Percentiles rank a stretch among this genome's conserved stretches.
Evolutionary conservation across 2,797 vertebrate species (phyloP).

Genomic region (Leptatherina wallacei): DNA sequence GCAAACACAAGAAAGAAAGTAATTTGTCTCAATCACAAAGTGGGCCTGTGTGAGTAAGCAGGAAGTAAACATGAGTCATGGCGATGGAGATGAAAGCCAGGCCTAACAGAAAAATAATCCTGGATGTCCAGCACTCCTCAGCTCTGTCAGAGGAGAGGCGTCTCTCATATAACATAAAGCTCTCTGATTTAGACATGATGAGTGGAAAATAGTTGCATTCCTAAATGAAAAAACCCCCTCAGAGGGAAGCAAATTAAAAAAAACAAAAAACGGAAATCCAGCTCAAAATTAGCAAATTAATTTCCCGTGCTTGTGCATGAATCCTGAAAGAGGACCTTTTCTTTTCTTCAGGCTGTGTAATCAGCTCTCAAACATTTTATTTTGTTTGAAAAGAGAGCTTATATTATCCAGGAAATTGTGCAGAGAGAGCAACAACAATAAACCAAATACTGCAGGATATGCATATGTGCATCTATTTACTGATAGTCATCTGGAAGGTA

Average conservation of each 20-base stretch:
- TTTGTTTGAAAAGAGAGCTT: constrained; percentile 17
- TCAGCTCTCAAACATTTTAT: constrained; percentile 4
- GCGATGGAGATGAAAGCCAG: constrained; percentile 63
- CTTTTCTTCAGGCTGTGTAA: constrained; percentile 29
- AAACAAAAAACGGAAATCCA: constrained; percentile 12
- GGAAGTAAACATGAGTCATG: constrained; percentile 63
- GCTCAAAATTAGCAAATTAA: constrained; percentile 40
- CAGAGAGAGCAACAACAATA: constrained; percentile 21
- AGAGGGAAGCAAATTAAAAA: constrained; percentile 32
- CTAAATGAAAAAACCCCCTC: constrained; percentile 24
- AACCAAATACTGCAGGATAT: constrained; percentile 9
- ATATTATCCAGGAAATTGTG: constrained; percentile 48
- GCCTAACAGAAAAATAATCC: constrained; percentile 65
- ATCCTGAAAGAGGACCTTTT: constrained; percentile 13
- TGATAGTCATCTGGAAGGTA: constrained; percentile 38
- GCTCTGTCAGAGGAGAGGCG: constrained; percentile 39
- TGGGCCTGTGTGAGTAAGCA: constrained; percentile 34
- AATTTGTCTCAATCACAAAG: constrained; percentile 45
- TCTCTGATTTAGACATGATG: constrained; percentile 45
- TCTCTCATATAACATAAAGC: constrained; percentile 54
- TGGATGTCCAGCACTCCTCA: constrained; percentile 43
- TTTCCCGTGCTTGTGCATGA: constrained; percentile 35
- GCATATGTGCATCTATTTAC: constrained; percentile 24
- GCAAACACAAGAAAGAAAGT: constrained; percentile 19
- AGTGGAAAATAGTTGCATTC: constrained; percentile 49